Conservation (phyloP, 2,888 invertebrate genomes). For the Leptarthrus brevirostris region DNA sequence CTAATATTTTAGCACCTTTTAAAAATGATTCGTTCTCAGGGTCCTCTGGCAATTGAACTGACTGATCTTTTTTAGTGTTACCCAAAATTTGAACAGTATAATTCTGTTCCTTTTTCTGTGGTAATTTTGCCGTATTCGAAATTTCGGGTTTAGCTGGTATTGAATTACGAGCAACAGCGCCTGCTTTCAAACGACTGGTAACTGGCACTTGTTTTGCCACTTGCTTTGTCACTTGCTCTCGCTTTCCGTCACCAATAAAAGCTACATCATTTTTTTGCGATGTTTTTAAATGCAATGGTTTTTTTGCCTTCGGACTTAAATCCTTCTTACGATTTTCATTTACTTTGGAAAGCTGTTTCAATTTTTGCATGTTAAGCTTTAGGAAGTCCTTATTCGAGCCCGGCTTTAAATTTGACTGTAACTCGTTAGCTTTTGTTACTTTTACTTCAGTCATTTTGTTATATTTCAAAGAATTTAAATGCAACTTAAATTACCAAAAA, state of each 20-base stretch:
- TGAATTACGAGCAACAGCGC: not conserved
- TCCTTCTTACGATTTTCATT: not conserved
- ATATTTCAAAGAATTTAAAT: not conserved
- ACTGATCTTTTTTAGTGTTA: conserved; percentile 6
- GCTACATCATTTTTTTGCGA: not conserved
- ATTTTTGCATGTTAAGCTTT: not conserved
- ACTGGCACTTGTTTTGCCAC: too few relatives aligned
- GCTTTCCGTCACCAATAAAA: not conserved
- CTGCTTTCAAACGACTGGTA: not conserved
- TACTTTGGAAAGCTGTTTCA: not conserved
- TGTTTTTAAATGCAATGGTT: not conserved
- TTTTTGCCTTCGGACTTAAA: not conserved
- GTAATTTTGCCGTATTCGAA: not conserved
- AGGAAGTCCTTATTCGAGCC: not conserved
- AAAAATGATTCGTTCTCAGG: conserved; percentile 30
- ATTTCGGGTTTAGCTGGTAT: not conserved
- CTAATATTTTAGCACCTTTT: conserved; percentile 35
- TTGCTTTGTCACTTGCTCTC: not conserved
- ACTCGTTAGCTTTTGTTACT: not conserved
- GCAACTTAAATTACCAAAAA: not conserved
- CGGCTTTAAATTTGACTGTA: not conserved
- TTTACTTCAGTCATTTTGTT: conserved; percentile 8
- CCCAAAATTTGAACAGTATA: not conserved
- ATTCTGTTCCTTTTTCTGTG: not conserved
- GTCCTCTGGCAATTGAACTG: conserved; percentile 23